A percentile compares a stretch with the other conserved stretches of the same genome.
Evolutionary conservation across 2,113 vertebrate species (phyloP).

Genomic region (human (Homo sapiens)): GRCh38 chrX:92057501-92058000

Average conservation of each 20-base stretch:
- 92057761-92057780: neutral
- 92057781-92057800: neutral
- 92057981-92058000: neutral
- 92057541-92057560: neutral
- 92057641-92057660: neutral
- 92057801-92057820: neutral
- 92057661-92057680: conserved; percentile 37
- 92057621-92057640: neutral
- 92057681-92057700: neutral
- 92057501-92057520: neutral
- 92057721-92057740: conserved; percentile 62
- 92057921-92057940: neutral
- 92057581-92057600: neutral
- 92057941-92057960: neutral
- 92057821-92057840: neutral
- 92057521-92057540: neutral
- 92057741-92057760: neutral
- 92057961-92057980: neutral
- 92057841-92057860: neutral
- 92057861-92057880: neutral
- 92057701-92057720: conserved; percentile 3
- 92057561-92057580: neutral
- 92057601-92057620: neutral
- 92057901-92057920: neutral
- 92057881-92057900: neutral